phyloP scores from a whole-genome alignment of 2,888 invertebrate species.

The Germaria angustata region DNA sequence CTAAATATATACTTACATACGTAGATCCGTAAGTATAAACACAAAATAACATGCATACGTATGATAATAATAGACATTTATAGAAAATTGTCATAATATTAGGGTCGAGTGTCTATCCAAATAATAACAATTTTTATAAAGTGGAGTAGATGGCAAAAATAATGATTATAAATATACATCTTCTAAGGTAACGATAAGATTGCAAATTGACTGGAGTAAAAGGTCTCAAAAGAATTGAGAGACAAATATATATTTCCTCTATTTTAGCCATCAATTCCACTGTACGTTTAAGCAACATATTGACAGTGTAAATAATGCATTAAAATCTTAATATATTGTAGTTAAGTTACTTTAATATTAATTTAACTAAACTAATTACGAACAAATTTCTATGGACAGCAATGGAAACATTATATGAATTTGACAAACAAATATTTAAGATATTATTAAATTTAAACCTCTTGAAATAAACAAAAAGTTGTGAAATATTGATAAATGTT shows the following conservation, averaged over 20 bases:
- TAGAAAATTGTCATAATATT: slow-evolving; percentile 43
- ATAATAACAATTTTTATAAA: neutral
- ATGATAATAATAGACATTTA: slow-evolving; percentile 20
- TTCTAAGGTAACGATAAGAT: too few relatives aligned
- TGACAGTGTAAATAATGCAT: slow-evolving; percentile 42
- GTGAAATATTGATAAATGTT: slow-evolving; percentile 77
- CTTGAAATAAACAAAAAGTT: slow-evolving; percentile 71
- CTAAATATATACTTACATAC: slow-evolving; percentile 27
- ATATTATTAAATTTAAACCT: slow-evolving; percentile 33
- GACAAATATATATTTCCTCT: too few relatives aligned
- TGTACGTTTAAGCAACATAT: neutral
- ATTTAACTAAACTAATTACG: slow-evolving; percentile 10
- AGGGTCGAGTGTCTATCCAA: slow-evolving; percentile 30
- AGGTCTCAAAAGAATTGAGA: too few relatives aligned
- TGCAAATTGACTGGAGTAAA: too few relatives aligned
- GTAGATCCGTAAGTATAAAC: slow-evolving; percentile 19
- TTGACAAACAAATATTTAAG: neutral
- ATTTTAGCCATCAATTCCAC: too few relatives aligned
- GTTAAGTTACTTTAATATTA: slow-evolving; percentile 24
- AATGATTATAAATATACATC: too few relatives aligned
- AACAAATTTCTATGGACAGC: neutral
- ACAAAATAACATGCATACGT: slow-evolving; percentile 11
- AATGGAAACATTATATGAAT: neutral
- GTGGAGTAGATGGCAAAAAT: too few relatives aligned
- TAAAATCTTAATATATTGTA: slow-evolving; percentile 32